Conservation (phyloP, 2,113 vertebrate genomes). For the Pangasianodon gigas region DNA sequence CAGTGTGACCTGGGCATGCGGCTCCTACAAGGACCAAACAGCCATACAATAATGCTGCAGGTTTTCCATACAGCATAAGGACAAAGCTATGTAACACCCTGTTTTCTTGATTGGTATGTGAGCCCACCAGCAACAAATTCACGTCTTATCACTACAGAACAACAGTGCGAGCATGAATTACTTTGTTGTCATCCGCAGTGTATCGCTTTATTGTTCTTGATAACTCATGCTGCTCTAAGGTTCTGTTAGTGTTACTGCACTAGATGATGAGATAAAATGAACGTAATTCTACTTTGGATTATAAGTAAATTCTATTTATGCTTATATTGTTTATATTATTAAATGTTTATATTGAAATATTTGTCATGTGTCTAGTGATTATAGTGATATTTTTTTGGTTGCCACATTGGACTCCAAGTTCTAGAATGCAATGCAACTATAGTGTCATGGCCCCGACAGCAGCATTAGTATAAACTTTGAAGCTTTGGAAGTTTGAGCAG, state of each 20-base stretch:
- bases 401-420: too few relatives aligned
- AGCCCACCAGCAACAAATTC: not conserved
- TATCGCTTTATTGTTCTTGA: not conserved
- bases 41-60: not conserved
- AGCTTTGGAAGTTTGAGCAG: too few relatives aligned
- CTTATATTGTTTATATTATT: not conserved
- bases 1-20: not conserved
- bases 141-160: not conserved
- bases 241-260: not conserved
- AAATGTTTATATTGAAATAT: not conserved
- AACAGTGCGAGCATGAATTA: not conserved
- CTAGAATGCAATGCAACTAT: too few relatives aligned
- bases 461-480: too few relatives aligned
- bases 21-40: constrained; percentile 17
- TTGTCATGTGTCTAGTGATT: not conserved
- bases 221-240: not conserved
- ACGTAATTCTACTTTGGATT: not conserved
- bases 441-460: too few relatives aligned
- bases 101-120: not conserved
- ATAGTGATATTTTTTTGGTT: not conserved
- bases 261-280: not conserved
- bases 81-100: not conserved
- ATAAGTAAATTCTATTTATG: not conserved
- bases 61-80: not conserved
- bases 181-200: not conserved